Percentiles rank a stretch among this genome's conserved stretches.
These are phyloP conservation scores for Corythornis cristatus DNA, from an alignment of 2,113 vertebrate genomes.

Conservation along the genomic window DNA sequence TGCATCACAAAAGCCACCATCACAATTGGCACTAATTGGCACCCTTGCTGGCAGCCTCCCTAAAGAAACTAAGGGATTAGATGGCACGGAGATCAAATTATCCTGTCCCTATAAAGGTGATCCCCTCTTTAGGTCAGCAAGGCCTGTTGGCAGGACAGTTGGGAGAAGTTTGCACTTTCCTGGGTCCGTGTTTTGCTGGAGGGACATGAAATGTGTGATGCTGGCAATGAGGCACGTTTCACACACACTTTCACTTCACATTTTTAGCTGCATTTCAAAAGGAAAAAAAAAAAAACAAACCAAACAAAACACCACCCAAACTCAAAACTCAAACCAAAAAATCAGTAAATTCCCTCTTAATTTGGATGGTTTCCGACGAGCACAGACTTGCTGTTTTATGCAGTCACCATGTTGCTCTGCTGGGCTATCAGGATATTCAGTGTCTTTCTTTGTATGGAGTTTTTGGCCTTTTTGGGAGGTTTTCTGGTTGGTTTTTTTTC, in stretches of 20 bases:
- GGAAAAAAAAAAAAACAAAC: background rate
- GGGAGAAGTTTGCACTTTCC: conserved; percentile 38
- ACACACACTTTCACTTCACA: background rate
- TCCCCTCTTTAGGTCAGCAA: conserved; percentile 31
- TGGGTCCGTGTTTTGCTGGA: fast-evolving
- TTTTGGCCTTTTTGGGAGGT: background rate
- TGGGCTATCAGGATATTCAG: background rate
- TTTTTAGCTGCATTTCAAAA: conserved; percentile 24
- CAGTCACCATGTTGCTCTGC: background rate
- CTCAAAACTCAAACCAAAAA: conserved; percentile 13
- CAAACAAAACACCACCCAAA: conserved; percentile 1
- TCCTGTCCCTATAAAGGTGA: conserved; percentile 67
- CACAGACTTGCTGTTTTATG: conserved; percentile 26
- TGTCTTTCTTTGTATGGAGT: background rate
- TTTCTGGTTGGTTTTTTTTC: background rate
- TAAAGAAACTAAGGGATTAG: conserved; percentile 66
- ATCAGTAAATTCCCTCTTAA: conserved; percentile 43
- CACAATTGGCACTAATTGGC: conserved; percentile 74
- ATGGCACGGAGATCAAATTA: conserved; percentile 70
- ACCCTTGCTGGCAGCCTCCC: conserved; percentile 52
- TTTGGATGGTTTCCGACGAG: conserved; percentile 27
- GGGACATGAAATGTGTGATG: background rate
- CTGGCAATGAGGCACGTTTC: background rate
- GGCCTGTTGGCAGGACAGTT: conserved; percentile 42
- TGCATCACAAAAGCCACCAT: conserved; percentile 73